Base-by-base conservation (phyloP, 2,797 vertebrate genomes). In the Gallinago nigripennis region DNA sequence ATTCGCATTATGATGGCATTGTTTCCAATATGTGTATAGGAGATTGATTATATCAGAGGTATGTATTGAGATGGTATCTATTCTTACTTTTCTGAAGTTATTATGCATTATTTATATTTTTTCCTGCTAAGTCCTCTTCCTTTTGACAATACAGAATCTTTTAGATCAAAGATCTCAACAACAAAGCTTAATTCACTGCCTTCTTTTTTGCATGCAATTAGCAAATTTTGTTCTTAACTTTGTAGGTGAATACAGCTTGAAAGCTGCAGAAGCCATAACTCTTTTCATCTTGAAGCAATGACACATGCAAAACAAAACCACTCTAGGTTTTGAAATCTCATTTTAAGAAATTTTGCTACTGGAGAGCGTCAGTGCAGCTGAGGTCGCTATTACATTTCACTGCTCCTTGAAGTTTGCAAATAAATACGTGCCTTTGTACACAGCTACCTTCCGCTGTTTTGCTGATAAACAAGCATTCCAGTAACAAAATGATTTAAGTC, bases 221-320 rank as follows among this genome's bases (percentile, higher is more conserved):
- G 80, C 53, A 92, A 95, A 96, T 97, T 96, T 96, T 96, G 58
- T 92, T 97, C 79, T 81, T 93, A 92, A 79, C 46, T 95, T 95
- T 88, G 63, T 87, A 92, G 82, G 58, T 90, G 94, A 95, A 90
- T 82, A 93, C 93, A 86, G 16, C 82, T 90, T 91, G n/a, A 80
- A 94, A 90, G 65, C 86, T 96, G 75, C 79, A 92, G 51, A 92
- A 96, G 61, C 39, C 78, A 69, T 85, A 91, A 43, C 27, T 72
- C 82, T 95, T 86, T 94, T 90, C 82, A 80, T 88, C 50, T 92
- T 37, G 85, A 85, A 92, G 56, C 31, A 94, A 73, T 78, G 76
- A 82, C 89, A 90, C 8, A 23, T 33, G 21, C 23, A 57, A 86
- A 90, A 79, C 70, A 93, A 95, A 96, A 61, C 14, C 46, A 53